Evolutionary conservation across 2,888 invertebrate genomes (phyloP).

Genomic region (Steromphala cineraria): DNA sequence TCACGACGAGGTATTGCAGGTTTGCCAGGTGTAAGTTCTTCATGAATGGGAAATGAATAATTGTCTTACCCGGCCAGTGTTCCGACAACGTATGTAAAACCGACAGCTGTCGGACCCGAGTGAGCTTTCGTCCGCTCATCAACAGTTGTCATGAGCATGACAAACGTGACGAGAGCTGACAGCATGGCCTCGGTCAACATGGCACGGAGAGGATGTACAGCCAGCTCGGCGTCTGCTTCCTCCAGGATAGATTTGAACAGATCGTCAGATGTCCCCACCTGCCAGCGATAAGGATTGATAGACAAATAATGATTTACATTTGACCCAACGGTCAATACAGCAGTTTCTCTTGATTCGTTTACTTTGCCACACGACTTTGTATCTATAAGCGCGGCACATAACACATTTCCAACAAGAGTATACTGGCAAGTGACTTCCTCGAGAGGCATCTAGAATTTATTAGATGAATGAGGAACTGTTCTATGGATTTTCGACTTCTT

Average conservation of each 20-base stretch:
- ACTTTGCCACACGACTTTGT: too few relatives aligned
- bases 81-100: slow-evolving; percentile 70
- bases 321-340: too few relatives aligned
- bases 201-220: slow-evolving; percentile 40
- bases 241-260: neutral
- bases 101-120: slow-evolving; percentile 72
- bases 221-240: slow-evolving; percentile 17
- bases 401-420: too few relatives aligned
- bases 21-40: neutral
- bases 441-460: too few relatives aligned
- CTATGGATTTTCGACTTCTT: too few relatives aligned
- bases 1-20: too few relatives aligned
- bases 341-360: too few relatives aligned
- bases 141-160: slow-evolving; percentile 72
- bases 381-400: too few relatives aligned
- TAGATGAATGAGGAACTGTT: too few relatives aligned
- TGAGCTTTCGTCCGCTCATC: slow-evolving; percentile 59
- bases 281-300: neutral
- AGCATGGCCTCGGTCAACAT: slow-evolving; percentile 51
- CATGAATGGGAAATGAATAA: neutral
- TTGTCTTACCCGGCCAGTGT: slow-evolving; percentile 68
- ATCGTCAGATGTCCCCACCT: slow-evolving; percentile 5
- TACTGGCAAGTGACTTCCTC: too few relatives aligned
- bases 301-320: too few relatives aligned
- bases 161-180: slow-evolving; percentile 64